Conservation (phyloP, 2,797 vertebrate species). For the Pangasius macronema region DNA sequence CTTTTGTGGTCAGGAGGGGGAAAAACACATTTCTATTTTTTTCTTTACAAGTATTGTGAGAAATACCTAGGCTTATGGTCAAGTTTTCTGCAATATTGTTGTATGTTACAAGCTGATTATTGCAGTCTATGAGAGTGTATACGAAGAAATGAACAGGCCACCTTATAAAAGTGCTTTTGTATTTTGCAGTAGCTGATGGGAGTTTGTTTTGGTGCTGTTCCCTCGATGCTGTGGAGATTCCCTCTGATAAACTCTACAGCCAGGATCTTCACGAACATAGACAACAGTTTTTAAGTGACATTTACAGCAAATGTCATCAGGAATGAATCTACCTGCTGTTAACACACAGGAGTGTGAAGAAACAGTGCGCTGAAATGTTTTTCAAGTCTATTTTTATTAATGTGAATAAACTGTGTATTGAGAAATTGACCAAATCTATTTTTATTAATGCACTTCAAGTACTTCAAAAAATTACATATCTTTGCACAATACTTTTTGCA, state of each 20-base stretch:
- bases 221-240: not conserved
- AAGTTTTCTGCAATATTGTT: not conserved
- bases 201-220: not conserved
- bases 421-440: conserved; percentile 83
- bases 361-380: not conserved
- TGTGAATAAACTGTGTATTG: conserved; percentile 30
- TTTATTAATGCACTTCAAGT: conserved; percentile 97
- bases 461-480: conserved; percentile 86
- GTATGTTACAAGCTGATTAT: not conserved
- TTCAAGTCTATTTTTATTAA: conserved; percentile 28
- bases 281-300: not conserved
- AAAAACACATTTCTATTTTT: not conserved
- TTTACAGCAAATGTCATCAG: not conserved
- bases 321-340: not conserved
- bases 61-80: not conserved
- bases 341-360: conserved; percentile 5
- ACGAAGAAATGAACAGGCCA: not conserved
- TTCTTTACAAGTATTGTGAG: not conserved
- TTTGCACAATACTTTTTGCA: conserved; percentile 86
- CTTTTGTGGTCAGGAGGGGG: not conserved
- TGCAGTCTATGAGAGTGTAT: not conserved
- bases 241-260: not conserved
- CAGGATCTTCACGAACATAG: not conserved
- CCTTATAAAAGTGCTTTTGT: not conserved
- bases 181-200: not conserved